These are phyloP conservation scores for Drosophila histrio DNA, from an alignment of 2,888 invertebrate species.

Conservation along the genomic window DNA sequence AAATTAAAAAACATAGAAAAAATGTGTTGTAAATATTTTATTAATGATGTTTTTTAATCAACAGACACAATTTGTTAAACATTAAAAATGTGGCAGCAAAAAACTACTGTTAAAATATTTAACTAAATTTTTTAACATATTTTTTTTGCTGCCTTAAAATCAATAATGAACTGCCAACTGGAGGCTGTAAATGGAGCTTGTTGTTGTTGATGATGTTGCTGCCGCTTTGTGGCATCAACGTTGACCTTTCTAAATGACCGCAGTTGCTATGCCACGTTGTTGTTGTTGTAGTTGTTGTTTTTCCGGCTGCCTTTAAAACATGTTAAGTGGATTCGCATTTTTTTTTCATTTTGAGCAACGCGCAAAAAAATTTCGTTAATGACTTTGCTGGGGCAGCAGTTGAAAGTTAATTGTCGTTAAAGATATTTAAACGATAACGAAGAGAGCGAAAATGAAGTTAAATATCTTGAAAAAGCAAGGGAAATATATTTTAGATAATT, in stretches of 20 bases:
- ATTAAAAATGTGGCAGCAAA: slow-evolving; percentile 9
- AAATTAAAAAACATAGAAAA: slow-evolving; percentile 2
- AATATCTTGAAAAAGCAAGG: neutral
- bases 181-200: slow-evolving; percentile 9
- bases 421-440: slow-evolving; percentile 12
- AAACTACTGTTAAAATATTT: slow-evolving; percentile 19
- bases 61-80: slow-evolving; percentile 38
- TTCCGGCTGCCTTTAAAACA: slow-evolving; percentile 31
- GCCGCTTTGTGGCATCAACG: slow-evolving; percentile 16
- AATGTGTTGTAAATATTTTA: slow-evolving; percentile 13
- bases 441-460: neutral
- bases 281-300: slow-evolving; percentile 9
- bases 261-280: slow-evolving; percentile 16
- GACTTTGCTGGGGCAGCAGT: slow-evolving; percentile 44
- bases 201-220: neutral
- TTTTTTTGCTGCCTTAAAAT: slow-evolving; percentile 33
- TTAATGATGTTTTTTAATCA: slow-evolving; percentile 50
- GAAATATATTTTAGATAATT: slow-evolving; percentile 3
- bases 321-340: slow-evolving; percentile 57
- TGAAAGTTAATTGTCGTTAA: slow-evolving; percentile 51
- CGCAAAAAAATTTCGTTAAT: slow-evolving; percentile 36
- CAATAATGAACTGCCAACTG: slow-evolving; percentile 44
- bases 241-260: slow-evolving; percentile 68
- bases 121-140: slow-evolving; percentile 12
- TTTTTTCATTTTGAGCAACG: slow-evolving; percentile 3